A percentile compares a stretch with the other conserved stretches of the same genome.
Conservation (phyloP, 1,140 invertebrate species). For the Alviniconcha marisindica region DNA sequence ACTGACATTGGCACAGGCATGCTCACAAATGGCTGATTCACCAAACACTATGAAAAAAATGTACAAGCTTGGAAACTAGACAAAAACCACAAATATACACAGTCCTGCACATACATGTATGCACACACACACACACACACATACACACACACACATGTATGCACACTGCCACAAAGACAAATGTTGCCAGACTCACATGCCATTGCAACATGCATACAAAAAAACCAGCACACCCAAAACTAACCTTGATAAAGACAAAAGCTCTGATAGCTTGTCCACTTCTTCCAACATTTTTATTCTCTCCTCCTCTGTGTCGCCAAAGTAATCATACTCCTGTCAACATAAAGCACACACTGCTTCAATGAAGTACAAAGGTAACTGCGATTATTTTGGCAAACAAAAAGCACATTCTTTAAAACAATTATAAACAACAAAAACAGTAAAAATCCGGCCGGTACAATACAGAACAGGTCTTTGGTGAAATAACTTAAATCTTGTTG, state of each 20-base stretch:
- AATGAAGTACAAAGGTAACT: no score
- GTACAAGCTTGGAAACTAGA: not conserved
- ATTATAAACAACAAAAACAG: not conserved
- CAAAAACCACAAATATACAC: not conserved
- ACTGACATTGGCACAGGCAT: not conserved
- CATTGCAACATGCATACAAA: not conserved
- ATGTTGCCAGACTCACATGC: not conserved
- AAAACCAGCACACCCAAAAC: not conserved
- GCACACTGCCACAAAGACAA: not conserved
- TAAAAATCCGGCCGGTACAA: no score
- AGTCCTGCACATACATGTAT: not conserved
- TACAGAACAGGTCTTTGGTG: no score
- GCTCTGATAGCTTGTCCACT: conserved; percentile 92
- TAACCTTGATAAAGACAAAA: conserved; percentile 78
- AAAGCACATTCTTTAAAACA: no score
- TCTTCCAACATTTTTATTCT: conserved; percentile 90
- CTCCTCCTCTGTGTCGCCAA: conserved; percentile 84
- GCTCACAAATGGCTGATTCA: no score
- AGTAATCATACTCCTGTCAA: conserved; percentile 87
- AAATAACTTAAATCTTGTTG: no score
- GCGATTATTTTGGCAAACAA: no score
- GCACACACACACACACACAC: conserved; percentile 7
- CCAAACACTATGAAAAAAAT: no score
- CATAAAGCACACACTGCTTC: not conserved
- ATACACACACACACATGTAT: conserved; percentile 15